These are phyloP conservation scores for Iselma pallidipennis DNA, from an alignment of 2,888 invertebrate genomes.

Conservation along the genomic window DNA sequence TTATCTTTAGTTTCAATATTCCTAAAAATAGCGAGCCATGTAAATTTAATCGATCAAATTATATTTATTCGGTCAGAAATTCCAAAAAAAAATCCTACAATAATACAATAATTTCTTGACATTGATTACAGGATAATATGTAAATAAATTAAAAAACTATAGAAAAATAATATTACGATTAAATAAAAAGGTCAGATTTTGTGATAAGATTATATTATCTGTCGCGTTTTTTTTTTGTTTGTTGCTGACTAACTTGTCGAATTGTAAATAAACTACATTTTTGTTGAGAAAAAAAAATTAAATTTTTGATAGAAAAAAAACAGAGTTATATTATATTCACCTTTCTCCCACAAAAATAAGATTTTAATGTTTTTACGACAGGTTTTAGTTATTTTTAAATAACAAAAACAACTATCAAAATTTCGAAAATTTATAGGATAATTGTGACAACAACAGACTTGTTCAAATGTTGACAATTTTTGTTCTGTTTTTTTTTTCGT, in stretches of 20 bases:
- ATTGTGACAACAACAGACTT: neutral
- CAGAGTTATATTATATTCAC: too few species aligned
- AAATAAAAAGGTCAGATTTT: constrained; percentile 7
- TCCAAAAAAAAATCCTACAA: too few species aligned
- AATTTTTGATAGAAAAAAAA: too few species aligned
- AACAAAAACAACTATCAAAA: neutral
- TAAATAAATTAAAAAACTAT: neutral
- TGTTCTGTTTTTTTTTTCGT: too few species aligned
- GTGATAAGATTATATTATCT: constrained; percentile 6
- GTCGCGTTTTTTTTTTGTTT: constrained; percentile 1
- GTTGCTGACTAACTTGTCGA: neutral
- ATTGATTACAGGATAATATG: neutral
- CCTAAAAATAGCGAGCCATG: neutral
- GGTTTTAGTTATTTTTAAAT: neutral
- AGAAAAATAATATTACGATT: neutral
- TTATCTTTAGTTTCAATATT: constrained; percentile 3
- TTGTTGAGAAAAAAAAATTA: neutral
- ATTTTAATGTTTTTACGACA: neutral
- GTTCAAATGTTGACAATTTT: too few species aligned
- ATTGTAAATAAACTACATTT: neutral
- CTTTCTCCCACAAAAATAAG: too few species aligned
- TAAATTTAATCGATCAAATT: too few species aligned
- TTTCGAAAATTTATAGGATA: neutral
- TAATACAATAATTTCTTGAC: neutral
- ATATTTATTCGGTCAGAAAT: too few species aligned